Conservation (phyloP, 2,113 vertebrate species). For the Pangasianodon gigas region DNA sequence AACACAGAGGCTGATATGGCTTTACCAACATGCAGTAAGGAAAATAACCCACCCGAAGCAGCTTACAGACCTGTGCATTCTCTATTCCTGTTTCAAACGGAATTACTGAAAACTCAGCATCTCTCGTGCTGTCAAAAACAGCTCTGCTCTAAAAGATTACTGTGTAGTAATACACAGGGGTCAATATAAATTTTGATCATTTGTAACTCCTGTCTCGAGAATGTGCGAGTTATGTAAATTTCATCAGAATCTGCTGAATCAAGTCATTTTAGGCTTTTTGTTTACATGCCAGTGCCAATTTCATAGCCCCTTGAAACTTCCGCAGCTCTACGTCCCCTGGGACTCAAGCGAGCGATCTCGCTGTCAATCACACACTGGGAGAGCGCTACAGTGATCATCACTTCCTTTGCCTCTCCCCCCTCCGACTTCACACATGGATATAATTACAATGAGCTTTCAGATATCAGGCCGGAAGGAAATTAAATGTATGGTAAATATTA, state of each 20-base stretch:
- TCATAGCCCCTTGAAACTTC: slow-evolving; percentile 83
- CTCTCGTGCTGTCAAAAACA: slow-evolving; percentile 73
- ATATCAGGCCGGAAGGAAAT: slow-evolving; percentile 56
- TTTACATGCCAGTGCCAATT: slow-evolving; percentile 87
- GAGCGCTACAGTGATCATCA: slow-evolving; percentile 75
- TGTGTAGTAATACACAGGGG: slow-evolving; percentile 81
- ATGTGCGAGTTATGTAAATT: slow-evolving; percentile 70
- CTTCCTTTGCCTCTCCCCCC: slow-evolving; percentile 69
- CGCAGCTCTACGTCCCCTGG: slow-evolving; percentile 78
- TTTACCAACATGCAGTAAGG: slow-evolving; percentile 1
- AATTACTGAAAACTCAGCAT: slow-evolving; percentile 79
- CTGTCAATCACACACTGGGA: slow-evolving; percentile 78
- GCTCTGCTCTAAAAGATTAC: slow-evolving; percentile 76
- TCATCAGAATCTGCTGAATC: slow-evolving; percentile 83
- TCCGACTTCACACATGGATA: slow-evolving; percentile 44
- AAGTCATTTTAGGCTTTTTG: slow-evolving; percentile 85
- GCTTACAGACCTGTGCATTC: slow-evolving; percentile 44
- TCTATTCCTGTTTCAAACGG: slow-evolving; percentile 83
- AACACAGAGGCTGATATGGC: neutral
- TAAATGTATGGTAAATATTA: slow-evolving; percentile 59
- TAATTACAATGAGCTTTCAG: slow-evolving; percentile 56
- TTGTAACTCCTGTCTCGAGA: slow-evolving; percentile 80
- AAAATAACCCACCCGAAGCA: slow-evolving; percentile 41
- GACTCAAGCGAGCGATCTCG: slow-evolving; percentile 75
- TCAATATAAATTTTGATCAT: slow-evolving; percentile 91